Base-by-base conservation (phyloP, 2,797 vertebrate genomes). In the Chromis chromis region DNA sequence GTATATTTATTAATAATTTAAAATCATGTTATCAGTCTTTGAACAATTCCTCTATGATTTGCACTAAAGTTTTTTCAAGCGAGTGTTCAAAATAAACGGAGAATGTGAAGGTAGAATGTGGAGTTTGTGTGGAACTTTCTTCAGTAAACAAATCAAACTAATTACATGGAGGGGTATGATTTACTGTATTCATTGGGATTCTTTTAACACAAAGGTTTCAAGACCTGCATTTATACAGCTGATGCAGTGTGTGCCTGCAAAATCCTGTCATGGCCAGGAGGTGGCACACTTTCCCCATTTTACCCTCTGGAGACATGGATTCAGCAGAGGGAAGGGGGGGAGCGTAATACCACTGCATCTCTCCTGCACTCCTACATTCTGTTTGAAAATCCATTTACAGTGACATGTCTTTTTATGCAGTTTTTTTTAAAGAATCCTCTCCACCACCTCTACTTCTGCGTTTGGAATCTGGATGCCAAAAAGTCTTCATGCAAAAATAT, bases 1-100 rank as follows among this genome's bases (percentile, higher is more conserved):
- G 88, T 90, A 91, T 94, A 92, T 94, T 93, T 93, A 93, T 94
- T 90, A 88, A 88, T 93, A 88, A 92, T 89, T 93, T 90, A 89
- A 93, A 90, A 88, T 85, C 65, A 79, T 58, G 54, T 88, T 67
- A 82, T 88, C 73, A 50, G 85, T 89, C 80, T 86, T 81, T 78
- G 68, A 86, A 85, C 13, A 48, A 79, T 88, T 91, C 65, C 56
- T 90, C 65, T 91, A 89, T 92, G 84, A 93, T 91, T 93, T 94
- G 92, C 92, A 94, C 92, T 90, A 86, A 89, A 76, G 64, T 58
- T 83, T 88, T 86, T 80, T 74, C 78, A 88, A 89, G 79, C 74
- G 61, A 79, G 84, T 90, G 76, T 92, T 86, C 39, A 86, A 86
- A 93, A 92, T 92, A 91, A 93, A 93, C 84, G 71, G 72, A 81